A percentile compares a stretch with the other conserved stretches of the same genome.
Evolutionary conservation across 2,888 invertebrate species (phyloP).

Genomic region (Phorcus lineatus): DNA sequence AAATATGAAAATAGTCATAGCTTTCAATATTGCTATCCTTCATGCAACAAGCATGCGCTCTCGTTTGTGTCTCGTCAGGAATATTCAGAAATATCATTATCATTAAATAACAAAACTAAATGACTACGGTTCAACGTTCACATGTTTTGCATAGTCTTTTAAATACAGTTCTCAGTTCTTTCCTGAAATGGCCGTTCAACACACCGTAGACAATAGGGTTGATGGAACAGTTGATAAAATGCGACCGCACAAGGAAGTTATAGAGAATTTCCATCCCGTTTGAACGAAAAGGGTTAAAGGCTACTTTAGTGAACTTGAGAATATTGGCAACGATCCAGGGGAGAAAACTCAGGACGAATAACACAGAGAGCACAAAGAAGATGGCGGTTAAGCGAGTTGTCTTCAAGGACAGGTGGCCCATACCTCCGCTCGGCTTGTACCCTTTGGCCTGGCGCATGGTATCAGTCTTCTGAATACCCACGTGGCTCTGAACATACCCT

Average conservation of each 20-base stretch:
- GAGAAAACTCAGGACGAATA: conserved; percentile 57
- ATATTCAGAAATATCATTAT: background rate
- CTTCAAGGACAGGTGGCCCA: conserved; percentile 39
- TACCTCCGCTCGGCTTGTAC: conserved; percentile 21
- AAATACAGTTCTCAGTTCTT: conserved; percentile 43
- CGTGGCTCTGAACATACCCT: conserved; percentile 22
- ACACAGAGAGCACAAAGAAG: conserved; percentile 59
- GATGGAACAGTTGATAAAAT: conserved; percentile 60
- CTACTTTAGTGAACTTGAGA: conserved; percentile 54
- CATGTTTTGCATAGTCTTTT: conserved; percentile 15
- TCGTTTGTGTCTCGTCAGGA: no score
- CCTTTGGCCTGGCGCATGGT: conserved; percentile 27
- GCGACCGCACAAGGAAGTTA: conserved; percentile 61
- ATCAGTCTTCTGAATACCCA: conserved; percentile 27
- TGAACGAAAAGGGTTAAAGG: conserved; percentile 47
- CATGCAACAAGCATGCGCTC: no score
- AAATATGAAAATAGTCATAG: no score
- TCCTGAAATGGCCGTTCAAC: conserved; percentile 51
- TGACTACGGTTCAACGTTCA: background rate
- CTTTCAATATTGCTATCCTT: no score
- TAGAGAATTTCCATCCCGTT: conserved; percentile 51
- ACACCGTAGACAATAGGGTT: conserved; percentile 64
- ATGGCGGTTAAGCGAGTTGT: conserved; percentile 59
- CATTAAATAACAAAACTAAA: background rate
- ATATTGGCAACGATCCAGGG: conserved; percentile 59